Base-by-base conservation (phyloP, 2,113 vertebrate species). In the Marmota monax region DNA sequence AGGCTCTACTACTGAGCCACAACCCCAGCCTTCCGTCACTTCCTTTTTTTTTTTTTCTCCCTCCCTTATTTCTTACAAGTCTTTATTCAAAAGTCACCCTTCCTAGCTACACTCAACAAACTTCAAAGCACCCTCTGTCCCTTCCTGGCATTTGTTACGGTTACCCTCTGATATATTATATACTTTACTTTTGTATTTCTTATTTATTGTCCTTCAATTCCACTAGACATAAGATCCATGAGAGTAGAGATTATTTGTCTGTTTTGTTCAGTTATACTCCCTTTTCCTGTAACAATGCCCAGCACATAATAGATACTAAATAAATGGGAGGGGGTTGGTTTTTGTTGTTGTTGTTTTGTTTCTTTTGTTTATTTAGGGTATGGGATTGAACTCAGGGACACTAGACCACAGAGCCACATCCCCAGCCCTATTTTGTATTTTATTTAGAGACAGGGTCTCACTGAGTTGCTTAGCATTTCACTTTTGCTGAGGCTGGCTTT, bases 21-120 rank as follows among this genome's bases (percentile, higher is more conserved):
- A 58, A 58, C 20, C 56, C 56, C 6, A 58, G 56, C 18, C 56
- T 18, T 76, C 65, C 22, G 42, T 93, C 34, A 37, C 34, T 83
- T 90, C 87, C 45, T 45, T 45, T 45, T 45, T 45, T 42, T 45
- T 45, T 42, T 45, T 45, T 45, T 45, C 45, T 45, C 45, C 56
- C 56, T 76, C 65, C 22, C 61, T 93, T 39, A 37, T 27, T 83
- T 90, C 87, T 84, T 77, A 83, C 37, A 42, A 69, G 65, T 69
- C 61, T 95, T 90, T 72, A 45, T 69, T 74, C 84, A 90, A 74
- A 76, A 83, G 39, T 93, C 61, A 70, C 61, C 84, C 53, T 93
- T 63, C 25, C n/a, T 72, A 63, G 82, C 20, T 27, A 87, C 22
- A 29, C 61, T 82, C 34, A 79, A 85, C 7, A 86, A 93, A 93